Percentiles rank a stretch among this genome's conserved stretches.
Evolutionary conservation across 2,888 invertebrate genomes (phyloP).

Genomic region (Himalopsyche anomala): DNA sequence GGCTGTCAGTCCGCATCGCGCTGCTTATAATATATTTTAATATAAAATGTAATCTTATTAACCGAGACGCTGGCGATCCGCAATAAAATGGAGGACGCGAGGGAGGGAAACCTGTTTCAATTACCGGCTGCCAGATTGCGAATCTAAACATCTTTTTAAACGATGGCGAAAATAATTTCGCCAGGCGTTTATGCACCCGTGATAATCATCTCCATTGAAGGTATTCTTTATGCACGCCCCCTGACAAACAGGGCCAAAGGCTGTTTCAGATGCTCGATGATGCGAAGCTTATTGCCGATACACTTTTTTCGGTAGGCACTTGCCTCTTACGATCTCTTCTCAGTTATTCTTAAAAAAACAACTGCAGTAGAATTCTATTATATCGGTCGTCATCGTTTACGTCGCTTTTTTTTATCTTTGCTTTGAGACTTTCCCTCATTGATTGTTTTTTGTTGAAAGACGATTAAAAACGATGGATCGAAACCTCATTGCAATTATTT

Average conservation of each 20-base stretch:
- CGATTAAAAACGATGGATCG: too few relatives aligned
- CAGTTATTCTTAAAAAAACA: too few relatives aligned
- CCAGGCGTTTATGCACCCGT: conserved; percentile 27
- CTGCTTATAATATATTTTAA: conserved; percentile 26
- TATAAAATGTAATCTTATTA: conserved; percentile 41
- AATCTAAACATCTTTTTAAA: conserved; percentile 53
- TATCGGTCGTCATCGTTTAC: too few relatives aligned
- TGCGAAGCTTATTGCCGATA: not conserved
- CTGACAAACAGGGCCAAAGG: conserved; percentile 10
- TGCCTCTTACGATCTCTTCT: too few relatives aligned
- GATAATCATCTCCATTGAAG: conserved; percentile 8
- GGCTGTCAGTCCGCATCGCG: not conserved
- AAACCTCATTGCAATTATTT: too few relatives aligned
- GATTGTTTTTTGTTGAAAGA: too few relatives aligned
- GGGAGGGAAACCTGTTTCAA: conserved; percentile 56
- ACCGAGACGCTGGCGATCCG: not conserved
- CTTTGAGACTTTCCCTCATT: too few relatives aligned
- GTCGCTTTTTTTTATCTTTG: too few relatives aligned
- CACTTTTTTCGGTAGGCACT: not conserved
- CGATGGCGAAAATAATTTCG: conserved; percentile 52
- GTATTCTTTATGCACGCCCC: conserved; percentile 1
- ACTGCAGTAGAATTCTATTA: too few relatives aligned
- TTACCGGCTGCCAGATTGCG: conserved; percentile 54
- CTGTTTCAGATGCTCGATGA: not conserved
- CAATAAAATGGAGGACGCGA: conserved; percentile 32